A percentile compares a stretch with the other conserved stretches of the same genome.
Evolutionary conservation across 2,888 invertebrate species (phyloP).

Genomic region (Sarcophaga rosellei): DNA sequence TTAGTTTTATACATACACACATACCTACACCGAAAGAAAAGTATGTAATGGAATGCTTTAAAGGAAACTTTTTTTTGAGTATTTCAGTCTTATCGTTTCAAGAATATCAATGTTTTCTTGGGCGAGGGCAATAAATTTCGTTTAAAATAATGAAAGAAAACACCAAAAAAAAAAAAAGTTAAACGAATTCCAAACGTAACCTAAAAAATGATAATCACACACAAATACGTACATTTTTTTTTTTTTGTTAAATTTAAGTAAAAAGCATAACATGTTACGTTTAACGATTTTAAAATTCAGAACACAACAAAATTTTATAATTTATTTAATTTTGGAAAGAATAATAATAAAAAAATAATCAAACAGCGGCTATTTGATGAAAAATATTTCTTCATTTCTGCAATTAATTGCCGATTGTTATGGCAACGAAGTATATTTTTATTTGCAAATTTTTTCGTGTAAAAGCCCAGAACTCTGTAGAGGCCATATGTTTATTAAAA

Average conservation of each 20-base stretch:
- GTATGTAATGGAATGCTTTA: background rate
- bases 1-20: background rate
- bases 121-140: slow-evolving; percentile 42
- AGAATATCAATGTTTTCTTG: slow-evolving; percentile 51
- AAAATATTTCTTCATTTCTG: slow-evolving; percentile 9
- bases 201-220: background rate
- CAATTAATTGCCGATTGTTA: slow-evolving; percentile 34
- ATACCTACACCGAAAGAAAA: background rate
- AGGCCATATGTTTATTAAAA: background rate
- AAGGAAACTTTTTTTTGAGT: background rate
- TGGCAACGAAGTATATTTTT: background rate
- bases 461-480: background rate
- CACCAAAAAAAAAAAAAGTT: background rate
- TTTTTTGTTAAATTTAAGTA: background rate
- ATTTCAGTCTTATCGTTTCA: slow-evolving; percentile 28
- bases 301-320: slow-evolving; percentile 40
- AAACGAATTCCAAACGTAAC: background rate
- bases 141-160: background rate
- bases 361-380: background rate
- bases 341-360: background rate
- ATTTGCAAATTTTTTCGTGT: background rate
- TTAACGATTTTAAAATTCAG: slow-evolving; percentile 53
- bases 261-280: background rate
- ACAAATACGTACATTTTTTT: background rate
- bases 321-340: background rate